Evolutionary conservation across 2,113 vertebrate genomes (phyloP).

Genomic region (Gavia stellata): DNA sequence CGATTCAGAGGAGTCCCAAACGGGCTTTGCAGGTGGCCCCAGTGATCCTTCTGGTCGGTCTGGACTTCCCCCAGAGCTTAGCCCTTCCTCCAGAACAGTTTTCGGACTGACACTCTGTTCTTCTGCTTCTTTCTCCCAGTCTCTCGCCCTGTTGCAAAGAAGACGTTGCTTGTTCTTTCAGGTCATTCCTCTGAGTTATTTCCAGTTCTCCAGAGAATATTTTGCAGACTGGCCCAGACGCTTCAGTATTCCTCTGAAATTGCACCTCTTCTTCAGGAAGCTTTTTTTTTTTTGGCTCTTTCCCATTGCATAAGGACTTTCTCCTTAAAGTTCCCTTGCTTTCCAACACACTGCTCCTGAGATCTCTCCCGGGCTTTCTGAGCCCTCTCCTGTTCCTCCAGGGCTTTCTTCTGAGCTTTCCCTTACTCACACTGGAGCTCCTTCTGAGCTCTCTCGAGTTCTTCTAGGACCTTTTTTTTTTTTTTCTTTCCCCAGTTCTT

Average conservation of each 20-base stretch:
- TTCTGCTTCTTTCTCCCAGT: not conserved
- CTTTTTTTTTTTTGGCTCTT: not conserved
- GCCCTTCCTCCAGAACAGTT: conserved; percentile 43
- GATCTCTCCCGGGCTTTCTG: not conserved
- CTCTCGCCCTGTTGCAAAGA: not conserved
- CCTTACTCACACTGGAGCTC: not conserved
- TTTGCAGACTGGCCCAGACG: not conserved
- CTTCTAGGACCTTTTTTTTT: not conserved
- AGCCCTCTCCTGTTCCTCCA: not conserved
- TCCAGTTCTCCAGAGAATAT: not conserved
- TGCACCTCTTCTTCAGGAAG: not conserved
- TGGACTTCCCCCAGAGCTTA: not conserved
- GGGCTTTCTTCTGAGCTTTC: not conserved
- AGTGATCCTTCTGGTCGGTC: not conserved
- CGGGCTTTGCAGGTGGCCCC: not conserved
- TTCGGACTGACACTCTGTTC: not conserved
- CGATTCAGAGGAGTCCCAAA: not conserved
- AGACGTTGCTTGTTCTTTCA: not conserved
- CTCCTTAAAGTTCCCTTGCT: not conserved
- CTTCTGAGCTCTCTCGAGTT: not conserved
- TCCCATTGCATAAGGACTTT: not conserved
- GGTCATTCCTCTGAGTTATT: not conserved
- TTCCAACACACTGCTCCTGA: not conserved
- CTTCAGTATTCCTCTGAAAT: not conserved
- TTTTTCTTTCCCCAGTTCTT: not conserved